Evolutionary conservation across 2,888 invertebrate genomes (phyloP), one percentile per base, ranked within the genome.

Genomic region (Diabrotica balteata): DNA sequence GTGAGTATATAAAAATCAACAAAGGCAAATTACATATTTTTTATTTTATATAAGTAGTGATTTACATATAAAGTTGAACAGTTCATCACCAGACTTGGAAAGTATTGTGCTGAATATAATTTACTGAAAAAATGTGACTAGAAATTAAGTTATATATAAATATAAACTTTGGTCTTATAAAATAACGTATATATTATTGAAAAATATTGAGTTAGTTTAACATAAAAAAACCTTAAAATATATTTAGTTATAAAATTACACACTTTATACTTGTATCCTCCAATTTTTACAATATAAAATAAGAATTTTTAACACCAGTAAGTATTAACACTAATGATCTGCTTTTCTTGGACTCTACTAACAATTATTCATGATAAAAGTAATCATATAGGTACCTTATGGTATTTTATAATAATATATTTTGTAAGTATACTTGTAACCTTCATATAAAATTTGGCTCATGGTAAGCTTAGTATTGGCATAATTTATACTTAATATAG

Each of bases 91-190:
- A 64, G 68, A 69, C 65, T 65, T 68, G 67, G 66, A 69, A 72
- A 68, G 69, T 72, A 70, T 73, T 72, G 73, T 75, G 75, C 73
- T 72, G 67, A 70, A 71, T 73, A 73, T 72, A 68, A 67, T 71
- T 66, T 67, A 71, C 70, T 72, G 72, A 67, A 73, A 71, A 73
- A 72, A 73, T 72, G 77, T 77, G 77, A 77, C 77, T 77, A 77
- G 77, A 77, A 77, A 71, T 69, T 68, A 76, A 72, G 73, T 76
- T 59, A 62, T 75, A 59, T 8, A 45, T 57, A 59, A 59, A 59
- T 49, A 59, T 63, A 58, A 44, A 76, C 76, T 76, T 77, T 77
- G 76, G 77, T 76, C 72, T 74, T 72, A 71, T 55, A 63, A 62
- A 51, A 57, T 59, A 54, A 55, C 44, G 44, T 32, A 32, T 32